A percentile compares a stretch with the other conserved stretches of the same genome.
Evolutionary conservation across 2,888 invertebrate species (phyloP).

Genomic region (Drosophila recens): DNA sequence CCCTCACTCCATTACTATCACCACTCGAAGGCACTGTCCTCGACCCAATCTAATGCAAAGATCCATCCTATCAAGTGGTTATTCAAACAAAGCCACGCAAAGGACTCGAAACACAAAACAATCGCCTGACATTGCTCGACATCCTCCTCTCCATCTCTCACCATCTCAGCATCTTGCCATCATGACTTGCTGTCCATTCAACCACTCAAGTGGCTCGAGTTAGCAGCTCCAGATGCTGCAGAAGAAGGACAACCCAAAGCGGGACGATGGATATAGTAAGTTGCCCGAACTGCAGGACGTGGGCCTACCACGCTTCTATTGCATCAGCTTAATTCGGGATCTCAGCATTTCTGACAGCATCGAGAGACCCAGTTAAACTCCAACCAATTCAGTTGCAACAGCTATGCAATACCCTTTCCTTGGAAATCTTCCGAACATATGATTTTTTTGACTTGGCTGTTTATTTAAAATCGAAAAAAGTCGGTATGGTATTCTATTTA

Average conservation of each 20-base stretch:
- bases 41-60: conserved; percentile 47
- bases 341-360: conserved; percentile 43
- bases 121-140: conserved; percentile 70
- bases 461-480: no score
- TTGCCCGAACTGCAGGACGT: conserved; percentile 7
- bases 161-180: background rate
- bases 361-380: conserved; percentile 6
- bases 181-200: conserved; percentile 32
- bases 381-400: background rate
- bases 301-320: conserved; percentile 49
- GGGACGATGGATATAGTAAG: background rate
- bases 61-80: conserved; percentile 50
- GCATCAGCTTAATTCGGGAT: conserved; percentile 59
- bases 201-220: conserved; percentile 34
- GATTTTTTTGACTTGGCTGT: no score
- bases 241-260: conserved; percentile 7
- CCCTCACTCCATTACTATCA: background rate
- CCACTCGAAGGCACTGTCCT: conserved; percentile 33
- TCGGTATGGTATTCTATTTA: no score
- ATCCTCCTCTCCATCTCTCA: conserved; percentile 5
- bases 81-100: conserved; percentile 66
- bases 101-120: conserved; percentile 61
- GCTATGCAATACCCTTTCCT: background rate
- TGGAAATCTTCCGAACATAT: background rate
- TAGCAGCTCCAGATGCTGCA: conserved; percentile 11